Evolutionary conservation across 2,888 invertebrate species (phyloP).

Genomic region (Drosophila antonietae): DNA sequence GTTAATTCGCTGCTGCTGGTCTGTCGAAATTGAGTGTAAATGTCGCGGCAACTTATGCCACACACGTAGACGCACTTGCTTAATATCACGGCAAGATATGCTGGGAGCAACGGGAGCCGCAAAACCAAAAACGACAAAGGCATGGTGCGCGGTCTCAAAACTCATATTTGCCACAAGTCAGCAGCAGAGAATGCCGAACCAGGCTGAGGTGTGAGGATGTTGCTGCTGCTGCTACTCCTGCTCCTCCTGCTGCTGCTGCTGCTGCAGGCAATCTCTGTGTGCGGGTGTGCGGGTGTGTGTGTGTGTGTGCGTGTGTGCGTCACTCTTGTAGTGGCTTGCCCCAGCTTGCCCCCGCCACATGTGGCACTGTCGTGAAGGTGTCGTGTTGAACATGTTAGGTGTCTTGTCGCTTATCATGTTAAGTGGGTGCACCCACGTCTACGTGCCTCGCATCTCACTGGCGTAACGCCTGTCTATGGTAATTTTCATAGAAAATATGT

Average conservation of each 20-base stretch:
- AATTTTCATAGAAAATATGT: slow-evolving; percentile 78
- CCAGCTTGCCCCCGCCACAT: slow-evolving; percentile 29
- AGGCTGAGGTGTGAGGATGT: slow-evolving; percentile 7
- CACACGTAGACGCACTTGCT: slow-evolving; percentile 76
- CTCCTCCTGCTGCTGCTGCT: too few relatives aligned
- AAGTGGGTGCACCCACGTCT: slow-evolving; percentile 74
- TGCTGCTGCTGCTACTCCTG: slow-evolving; percentile 2
- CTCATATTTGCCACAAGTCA: slow-evolving; percentile 61
- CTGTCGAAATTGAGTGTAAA: slow-evolving; percentile 67
- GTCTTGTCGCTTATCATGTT: slow-evolving; percentile 79
- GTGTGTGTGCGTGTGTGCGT: slow-evolving; percentile 5
- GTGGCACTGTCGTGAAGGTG: slow-evolving; percentile 74
- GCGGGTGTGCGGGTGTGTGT: neutral
- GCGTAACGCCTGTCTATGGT: slow-evolving; percentile 68
- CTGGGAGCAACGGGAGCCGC: slow-evolving; percentile 38
- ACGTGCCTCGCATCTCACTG: slow-evolving; percentile 68
- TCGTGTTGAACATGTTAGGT: slow-evolving; percentile 80
- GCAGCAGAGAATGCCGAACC: slow-evolving; percentile 53
- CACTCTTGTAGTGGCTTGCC: slow-evolving; percentile 27
- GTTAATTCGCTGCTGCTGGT: slow-evolving; percentile 14
- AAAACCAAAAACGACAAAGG: slow-evolving; percentile 39
- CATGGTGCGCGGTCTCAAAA: slow-evolving; percentile 24
- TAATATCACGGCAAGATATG: slow-evolving; percentile 66
- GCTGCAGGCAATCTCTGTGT: slow-evolving; percentile 43
- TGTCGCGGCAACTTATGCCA: slow-evolving; percentile 76